phyloP scores from a whole-genome alignment of 1,140 invertebrate genomes.

The Hydropsyche tenuis region DNA sequence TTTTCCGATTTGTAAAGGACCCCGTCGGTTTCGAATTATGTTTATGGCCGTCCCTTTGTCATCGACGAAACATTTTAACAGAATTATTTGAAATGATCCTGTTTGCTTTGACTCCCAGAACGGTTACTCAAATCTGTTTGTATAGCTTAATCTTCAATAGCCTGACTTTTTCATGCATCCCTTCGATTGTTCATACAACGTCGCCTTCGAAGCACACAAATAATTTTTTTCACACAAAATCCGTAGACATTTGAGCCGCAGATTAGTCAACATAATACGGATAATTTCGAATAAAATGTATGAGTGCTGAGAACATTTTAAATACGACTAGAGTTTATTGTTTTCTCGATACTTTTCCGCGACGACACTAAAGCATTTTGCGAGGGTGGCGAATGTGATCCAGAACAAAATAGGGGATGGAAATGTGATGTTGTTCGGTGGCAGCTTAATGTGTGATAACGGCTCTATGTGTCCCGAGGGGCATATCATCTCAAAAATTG shows the following conservation, averaged over 20 bases:
- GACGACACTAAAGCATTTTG: not conserved
- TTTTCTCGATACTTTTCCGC: not conserved
- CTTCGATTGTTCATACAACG: not conserved
- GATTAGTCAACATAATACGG: no score
- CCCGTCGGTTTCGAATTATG: conserved; percentile 34
- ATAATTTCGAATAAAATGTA: no score
- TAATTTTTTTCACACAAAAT: not conserved
- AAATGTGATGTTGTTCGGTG: conserved; percentile 37
- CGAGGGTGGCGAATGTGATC: not conserved
- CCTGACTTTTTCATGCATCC: conserved; percentile 7
- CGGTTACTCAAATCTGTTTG: conserved; percentile 23
- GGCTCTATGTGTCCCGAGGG: conserved; percentile 46
- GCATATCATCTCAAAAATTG: conserved; percentile 50
- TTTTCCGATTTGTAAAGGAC: conserved; percentile 44
- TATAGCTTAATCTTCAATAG: conserved; percentile 8
- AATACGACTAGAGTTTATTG: not conserved
- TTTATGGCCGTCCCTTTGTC: conserved; percentile 43
- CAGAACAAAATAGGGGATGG: conserved; percentile 16
- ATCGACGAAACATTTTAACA: conserved; percentile 46
- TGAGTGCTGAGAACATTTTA: no score
- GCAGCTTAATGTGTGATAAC: conserved; percentile 50
- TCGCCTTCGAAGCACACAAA: not conserved
- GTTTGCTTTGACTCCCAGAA: conserved; percentile 38
- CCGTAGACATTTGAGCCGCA: conserved; percentile 1
- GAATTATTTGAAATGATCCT: conserved; percentile 48